A percentile compares a stretch with the other conserved stretches of the same genome.
Evolutionary conservation across 2,113 vertebrate species (phyloP).

Genomic region (Pelusios castaneus): DNA sequence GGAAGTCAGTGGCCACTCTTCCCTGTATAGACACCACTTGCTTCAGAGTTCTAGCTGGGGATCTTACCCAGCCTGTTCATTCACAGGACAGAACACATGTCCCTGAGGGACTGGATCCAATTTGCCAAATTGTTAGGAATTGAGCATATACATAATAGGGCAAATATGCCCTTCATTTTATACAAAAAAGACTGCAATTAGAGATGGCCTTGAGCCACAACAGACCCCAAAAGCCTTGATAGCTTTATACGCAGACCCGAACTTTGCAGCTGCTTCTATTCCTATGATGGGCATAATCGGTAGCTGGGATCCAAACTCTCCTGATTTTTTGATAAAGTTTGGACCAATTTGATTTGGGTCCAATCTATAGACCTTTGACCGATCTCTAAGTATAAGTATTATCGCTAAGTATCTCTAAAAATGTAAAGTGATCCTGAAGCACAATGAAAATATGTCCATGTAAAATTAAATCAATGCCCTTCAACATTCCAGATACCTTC

Average conservation of each 20-base stretch:
- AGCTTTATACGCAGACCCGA: background rate
- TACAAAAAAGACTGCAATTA: rapidly evolving
- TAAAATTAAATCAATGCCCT: background rate
- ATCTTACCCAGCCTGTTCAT: background rate
- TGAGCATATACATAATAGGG: background rate
- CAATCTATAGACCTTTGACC: background rate
- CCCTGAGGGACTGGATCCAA: background rate
- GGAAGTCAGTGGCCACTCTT: background rate
- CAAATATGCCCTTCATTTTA: background rate
- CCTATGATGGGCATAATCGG: background rate
- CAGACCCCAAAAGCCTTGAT: background rate
- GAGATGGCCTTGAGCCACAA: background rate
- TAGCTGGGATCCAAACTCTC: rapidly evolving
- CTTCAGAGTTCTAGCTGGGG: background rate
- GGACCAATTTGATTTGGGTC: background rate
- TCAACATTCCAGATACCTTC: slow-evolving; percentile 78
- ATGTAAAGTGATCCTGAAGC: background rate
- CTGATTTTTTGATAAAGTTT: background rate
- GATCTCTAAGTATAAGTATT: background rate
- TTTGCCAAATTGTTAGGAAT: background rate
- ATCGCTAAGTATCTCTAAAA: no score
- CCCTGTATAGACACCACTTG: slow-evolving; percentile 18
- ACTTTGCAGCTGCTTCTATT: background rate
- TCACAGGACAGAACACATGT: background rate
- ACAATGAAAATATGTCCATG: background rate